Conservation (phyloP, 2,113 vertebrate species). For the Seriola quinqueradiata region DNA sequence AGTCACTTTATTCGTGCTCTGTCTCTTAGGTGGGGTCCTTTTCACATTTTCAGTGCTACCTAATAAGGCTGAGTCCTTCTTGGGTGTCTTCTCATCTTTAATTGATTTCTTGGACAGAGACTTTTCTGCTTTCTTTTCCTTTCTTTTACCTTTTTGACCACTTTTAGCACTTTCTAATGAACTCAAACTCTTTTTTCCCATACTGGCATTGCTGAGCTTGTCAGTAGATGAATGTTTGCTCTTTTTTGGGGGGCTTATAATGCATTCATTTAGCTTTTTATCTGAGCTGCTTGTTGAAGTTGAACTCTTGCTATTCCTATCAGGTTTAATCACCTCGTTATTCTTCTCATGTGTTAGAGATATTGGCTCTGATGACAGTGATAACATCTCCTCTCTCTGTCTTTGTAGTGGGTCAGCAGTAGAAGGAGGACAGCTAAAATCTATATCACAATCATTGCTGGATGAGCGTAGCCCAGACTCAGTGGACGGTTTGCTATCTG, state of each 20-base stretch:
- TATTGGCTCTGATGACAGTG: slow-evolving; percentile 76
- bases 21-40: slow-evolving; percentile 44
- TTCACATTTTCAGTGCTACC: slow-evolving; percentile 41
- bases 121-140: slow-evolving; percentile 39
- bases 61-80: slow-evolving; percentile 40
- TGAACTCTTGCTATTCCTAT: slow-evolving; percentile 45
- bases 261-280: slow-evolving; percentile 55
- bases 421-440: slow-evolving; percentile 67
- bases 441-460: slow-evolving; percentile 76
- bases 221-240: slow-evolving; percentile 62
- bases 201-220: slow-evolving; percentile 49
- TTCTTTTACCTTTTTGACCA: slow-evolving; percentile 43
- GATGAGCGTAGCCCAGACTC: slow-evolving; percentile 60
- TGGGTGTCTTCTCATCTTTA: slow-evolving; percentile 33
- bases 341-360: slow-evolving; percentile 42
- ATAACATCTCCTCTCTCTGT: slow-evolving; percentile 77
- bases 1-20: slow-evolving; percentile 36
- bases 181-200: slow-evolving; percentile 60
- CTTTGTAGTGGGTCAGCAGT: slow-evolving; percentile 67
- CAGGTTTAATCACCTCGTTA: slow-evolving; percentile 52
- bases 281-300: slow-evolving; percentile 58
- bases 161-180: slow-evolving; percentile 67
- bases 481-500: slow-evolving; percentile 58
- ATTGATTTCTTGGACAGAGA: slow-evolving; percentile 61
- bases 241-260: slow-evolving; percentile 40